Evolutionary conservation across 2,888 invertebrate genomes (phyloP), one percentile per base, ranked within the genome.

Genomic region (Nymphalis polychloros): DNA sequence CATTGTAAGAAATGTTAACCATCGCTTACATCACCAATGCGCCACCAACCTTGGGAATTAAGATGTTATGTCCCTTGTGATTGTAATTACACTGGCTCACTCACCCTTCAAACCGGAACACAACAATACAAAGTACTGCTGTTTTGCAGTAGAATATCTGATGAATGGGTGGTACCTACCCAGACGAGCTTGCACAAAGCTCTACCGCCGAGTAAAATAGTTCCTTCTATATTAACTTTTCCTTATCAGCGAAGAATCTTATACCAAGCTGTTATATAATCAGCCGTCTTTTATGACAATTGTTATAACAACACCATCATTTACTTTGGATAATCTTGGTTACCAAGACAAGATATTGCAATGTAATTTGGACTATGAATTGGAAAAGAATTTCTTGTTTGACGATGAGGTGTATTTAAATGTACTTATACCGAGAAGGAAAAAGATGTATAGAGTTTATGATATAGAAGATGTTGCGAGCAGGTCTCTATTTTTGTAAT

Each of bases 381-480:
- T 77, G 0, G 84, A 79, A 1, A 87, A 82, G 75, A 85, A 78
- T 72, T 92, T 85, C 59, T 77, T 92, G 90, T 90, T 89, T 70
- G 86, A 90, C 53, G 81, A 86, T 60, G 88, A 89, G 62, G 76
- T 81, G 72, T 80, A 75, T 65, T 81, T 76, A 55, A 79, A 81
- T 66, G 72, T 89, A 0, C 47, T 88, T 49, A 69, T 78, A 59
- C 87, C 91, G 2, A 77, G 86, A 8, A 81, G 83, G 53, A 79
- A 74, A 68, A 62, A 76, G 19, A 57, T 72, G 17, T 79, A 79
- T 72, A 83, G 76, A 62, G 84, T 87, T 16, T 92, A 92, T 82
- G 81, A 84, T 23, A 88, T 92, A 62, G 92, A 86, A 78, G 89
- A 92, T 77, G 86, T 91, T 47, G 77, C 76, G 67, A 84, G 84